These are phyloP conservation scores for Drosophila fulvimacula DNA, from an alignment of 2,888 invertebrate species.

Conservation along the genomic window DNA sequence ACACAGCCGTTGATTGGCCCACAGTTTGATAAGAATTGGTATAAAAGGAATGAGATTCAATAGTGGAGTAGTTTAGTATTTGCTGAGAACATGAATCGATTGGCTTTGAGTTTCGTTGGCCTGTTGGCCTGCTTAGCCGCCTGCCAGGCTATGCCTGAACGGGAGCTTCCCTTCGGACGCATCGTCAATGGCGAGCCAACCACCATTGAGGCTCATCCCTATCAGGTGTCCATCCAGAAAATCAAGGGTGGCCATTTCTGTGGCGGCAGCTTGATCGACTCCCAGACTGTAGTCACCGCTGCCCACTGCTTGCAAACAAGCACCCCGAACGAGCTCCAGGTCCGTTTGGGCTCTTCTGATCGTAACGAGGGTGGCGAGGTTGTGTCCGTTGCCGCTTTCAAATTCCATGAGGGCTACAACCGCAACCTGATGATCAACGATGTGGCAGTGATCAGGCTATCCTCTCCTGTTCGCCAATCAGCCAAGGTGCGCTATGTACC, in stretches of 20 bases:
- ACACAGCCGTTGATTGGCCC: slow-evolving; percentile 39
- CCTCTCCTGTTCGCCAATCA: slow-evolving; percentile 67
- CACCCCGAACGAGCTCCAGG: slow-evolving; percentile 56
- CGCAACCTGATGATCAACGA: slow-evolving; percentile 82
- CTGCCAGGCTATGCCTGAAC: slow-evolving; percentile 41
- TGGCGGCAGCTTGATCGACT: slow-evolving; percentile 84
- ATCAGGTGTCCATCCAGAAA: slow-evolving; percentile 85
- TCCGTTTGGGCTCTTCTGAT: slow-evolving; percentile 83
- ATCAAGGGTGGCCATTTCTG: slow-evolving; percentile 83
- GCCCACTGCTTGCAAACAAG: slow-evolving; percentile 83
- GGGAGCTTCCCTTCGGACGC: slow-evolving; percentile 73
- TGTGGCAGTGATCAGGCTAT: slow-evolving; percentile 84
- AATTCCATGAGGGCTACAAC: slow-evolving; percentile 82
- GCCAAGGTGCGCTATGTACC: slow-evolving; percentile 61
- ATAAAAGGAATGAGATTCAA: slow-evolving; percentile 42
- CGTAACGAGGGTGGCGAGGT: slow-evolving; percentile 82
- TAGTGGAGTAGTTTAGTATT: slow-evolving; percentile 36
- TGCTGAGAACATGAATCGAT: slow-evolving; percentile 55
- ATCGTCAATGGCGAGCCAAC: slow-evolving; percentile 85
- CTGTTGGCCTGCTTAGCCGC: slow-evolving; percentile 49
- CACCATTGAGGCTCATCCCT: slow-evolving; percentile 84
- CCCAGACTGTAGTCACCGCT: slow-evolving; percentile 83
- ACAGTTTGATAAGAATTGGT: slow-evolving; percentile 37
- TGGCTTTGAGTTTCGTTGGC: slow-evolving; percentile 44
- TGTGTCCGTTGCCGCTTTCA: slow-evolving; percentile 73